These are phyloP conservation scores for Chrysochloris asiatica DNA, from an alignment of 2,113 vertebrate species.

Conservation along the genomic window DNA sequence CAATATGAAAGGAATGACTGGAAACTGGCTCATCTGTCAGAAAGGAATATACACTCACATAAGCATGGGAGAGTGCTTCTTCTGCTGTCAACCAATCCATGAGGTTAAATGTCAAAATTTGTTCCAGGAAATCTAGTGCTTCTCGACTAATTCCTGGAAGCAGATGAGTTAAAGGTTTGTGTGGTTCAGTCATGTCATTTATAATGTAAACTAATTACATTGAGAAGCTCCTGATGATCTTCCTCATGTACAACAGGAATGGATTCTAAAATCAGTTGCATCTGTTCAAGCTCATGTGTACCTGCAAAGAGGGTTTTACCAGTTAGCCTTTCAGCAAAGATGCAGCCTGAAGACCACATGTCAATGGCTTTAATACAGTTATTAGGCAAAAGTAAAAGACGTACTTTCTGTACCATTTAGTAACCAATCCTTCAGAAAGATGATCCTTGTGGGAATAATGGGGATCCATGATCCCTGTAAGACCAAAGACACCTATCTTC, in stretches of 20 bases:
- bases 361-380: conserved; percentile 99
- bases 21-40: conserved; percentile 97
- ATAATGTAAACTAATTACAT: conserved; percentile 96
- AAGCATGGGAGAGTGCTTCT: conserved; percentile 98
- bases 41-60: conserved; percentile 99
- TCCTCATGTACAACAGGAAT: conserved; percentile 98
- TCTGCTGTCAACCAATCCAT: conserved; percentile 98
- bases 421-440: conserved; percentile 98
- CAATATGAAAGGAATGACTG: conserved; percentile 98
- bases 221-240: conserved; percentile 97
- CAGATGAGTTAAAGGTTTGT: conserved; percentile 94
- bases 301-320: conserved; percentile 99
- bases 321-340: conserved; percentile 99
- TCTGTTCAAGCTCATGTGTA: conserved; percentile 99
- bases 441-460: conserved; percentile 99
- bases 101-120: conserved; percentile 99
- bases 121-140: conserved; percentile 98
- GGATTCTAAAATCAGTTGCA: conserved; percentile 99
- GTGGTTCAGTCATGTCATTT: conserved; percentile 96
- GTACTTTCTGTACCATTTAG: conserved; percentile 99
- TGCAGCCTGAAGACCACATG: conserved; percentile 99
- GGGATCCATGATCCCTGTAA: conserved; percentile 99
- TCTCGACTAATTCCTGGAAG: conserved; percentile 95
- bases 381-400: conserved; percentile 98
- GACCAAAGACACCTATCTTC: conserved; percentile 98